Conservation (phyloP, 2,797 vertebrate species). For the Danio choprae region DNA sequence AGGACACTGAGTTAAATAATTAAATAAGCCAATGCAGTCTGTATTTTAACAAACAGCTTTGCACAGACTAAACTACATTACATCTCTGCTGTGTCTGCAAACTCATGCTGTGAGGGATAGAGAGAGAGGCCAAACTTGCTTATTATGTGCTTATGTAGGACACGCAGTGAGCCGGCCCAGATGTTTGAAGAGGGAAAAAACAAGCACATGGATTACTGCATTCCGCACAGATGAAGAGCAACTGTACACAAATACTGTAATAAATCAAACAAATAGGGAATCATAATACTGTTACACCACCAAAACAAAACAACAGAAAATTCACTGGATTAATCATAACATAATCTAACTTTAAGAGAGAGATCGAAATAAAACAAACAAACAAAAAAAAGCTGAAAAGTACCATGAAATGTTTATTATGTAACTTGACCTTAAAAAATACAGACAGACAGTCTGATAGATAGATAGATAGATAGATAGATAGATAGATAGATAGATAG, state of each 20-base stretch:
- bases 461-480: too few species aligned
- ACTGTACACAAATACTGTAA: constrained; percentile 3
- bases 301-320: not conserved
- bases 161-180: constrained; percentile 38
- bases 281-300: not conserved
- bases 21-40: constrained; percentile 21
- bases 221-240: constrained; percentile 18
- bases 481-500: too few species aligned
- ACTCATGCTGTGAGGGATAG: constrained; percentile 4
- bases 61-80: constrained; percentile 25
- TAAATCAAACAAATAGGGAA: not conserved
- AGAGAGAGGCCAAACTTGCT: constrained; percentile 24
- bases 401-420: too few species aligned
- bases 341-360: not conserved
- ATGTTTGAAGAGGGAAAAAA: constrained; percentile 36
- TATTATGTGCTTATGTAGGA: constrained; percentile 42
- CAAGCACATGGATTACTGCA: constrained; percentile 45
- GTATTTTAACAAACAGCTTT: not conserved
- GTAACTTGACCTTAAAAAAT: too few species aligned
- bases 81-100: constrained; percentile 15
- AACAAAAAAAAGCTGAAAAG: not conserved
- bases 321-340: not conserved
- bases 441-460: too few species aligned
- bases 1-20: constrained; percentile 8
- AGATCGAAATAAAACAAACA: not conserved